These are phyloP conservation scores for Pangasius mekongensis DNA, from an alignment of 2,797 vertebrate species.

Conservation along the genomic window DNA sequence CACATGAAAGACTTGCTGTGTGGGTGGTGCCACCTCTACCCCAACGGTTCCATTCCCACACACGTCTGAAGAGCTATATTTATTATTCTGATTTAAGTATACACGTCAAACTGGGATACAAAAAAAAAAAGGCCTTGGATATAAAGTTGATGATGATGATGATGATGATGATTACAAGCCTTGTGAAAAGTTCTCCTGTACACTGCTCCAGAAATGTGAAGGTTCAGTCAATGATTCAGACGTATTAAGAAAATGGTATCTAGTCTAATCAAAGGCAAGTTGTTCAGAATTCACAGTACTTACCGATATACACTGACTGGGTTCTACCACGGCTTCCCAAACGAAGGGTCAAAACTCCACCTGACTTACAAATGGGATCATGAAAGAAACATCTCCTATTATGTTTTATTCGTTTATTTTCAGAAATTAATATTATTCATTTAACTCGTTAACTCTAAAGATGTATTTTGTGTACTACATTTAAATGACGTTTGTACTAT, in stretches of 20 bases:
- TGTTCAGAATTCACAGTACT: background rate
- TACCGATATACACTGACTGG: background rate
- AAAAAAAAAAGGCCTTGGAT: background rate
- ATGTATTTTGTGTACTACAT: background rate
- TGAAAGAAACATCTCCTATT: background rate
- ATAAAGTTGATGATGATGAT: background rate
- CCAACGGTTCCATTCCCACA: background rate
- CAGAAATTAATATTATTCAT: background rate
- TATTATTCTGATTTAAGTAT: slow-evolving; percentile 18
- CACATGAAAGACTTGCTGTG: slow-evolving; percentile 32
- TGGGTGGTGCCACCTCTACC: slow-evolving; percentile 25
- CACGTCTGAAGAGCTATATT: slow-evolving; percentile 21
- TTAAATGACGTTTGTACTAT: background rate
- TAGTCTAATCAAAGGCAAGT: background rate
- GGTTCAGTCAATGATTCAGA: background rate
- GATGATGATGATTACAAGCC: background rate
- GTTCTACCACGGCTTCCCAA: background rate
- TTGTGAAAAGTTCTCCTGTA: background rate
- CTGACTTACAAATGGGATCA: background rate
- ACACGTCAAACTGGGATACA: background rate
- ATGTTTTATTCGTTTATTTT: background rate
- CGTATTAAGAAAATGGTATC: background rate
- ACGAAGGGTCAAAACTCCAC: background rate
- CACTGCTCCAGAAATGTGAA: background rate
- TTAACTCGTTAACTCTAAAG: background rate